A percentile compares a stretch with the other conserved stretches of the same genome.
Conservation (phyloP, 2,888 invertebrate genomes). For the Andrena bicolor region DNA sequence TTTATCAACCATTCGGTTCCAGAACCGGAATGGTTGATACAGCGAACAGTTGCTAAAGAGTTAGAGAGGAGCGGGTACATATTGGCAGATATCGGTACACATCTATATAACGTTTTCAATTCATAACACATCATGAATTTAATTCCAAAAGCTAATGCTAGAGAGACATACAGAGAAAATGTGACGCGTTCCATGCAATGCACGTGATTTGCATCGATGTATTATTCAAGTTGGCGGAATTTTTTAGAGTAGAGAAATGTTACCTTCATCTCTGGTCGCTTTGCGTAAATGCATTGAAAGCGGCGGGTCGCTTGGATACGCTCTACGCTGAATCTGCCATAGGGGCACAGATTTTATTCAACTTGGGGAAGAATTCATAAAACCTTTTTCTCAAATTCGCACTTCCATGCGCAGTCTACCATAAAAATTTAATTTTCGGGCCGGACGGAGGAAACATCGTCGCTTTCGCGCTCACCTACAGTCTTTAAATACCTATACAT, state of each 20-base stretch:
- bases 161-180: not conserved
- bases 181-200: not conserved
- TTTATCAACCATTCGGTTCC: not conserved
- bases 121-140: not conserved
- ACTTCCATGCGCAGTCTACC: slow-evolving; percentile 1
- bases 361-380: slow-evolving; percentile 34
- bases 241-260: slow-evolving; percentile 20
- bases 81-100: not conserved
- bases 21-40: no score
- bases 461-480: not conserved
- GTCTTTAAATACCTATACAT: slow-evolving; percentile 3
- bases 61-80: no score
- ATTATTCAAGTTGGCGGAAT: slow-evolving; percentile 9
- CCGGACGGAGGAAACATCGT: not conserved
- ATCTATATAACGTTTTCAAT: not conserved
- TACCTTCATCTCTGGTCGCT: slow-evolving; percentile 15
- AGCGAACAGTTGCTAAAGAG: no score
- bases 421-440: slow-evolving; percentile 35
- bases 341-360: slow-evolving; percentile 22
- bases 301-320: not conserved
- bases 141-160: not conserved
- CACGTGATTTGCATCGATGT: slow-evolving; percentile 17
- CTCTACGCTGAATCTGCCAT: not conserved
- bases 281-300: slow-evolving; percentile 34
- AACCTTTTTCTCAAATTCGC: slow-evolving; percentile 34